These are phyloP conservation scores for Oceanodroma tethys DNA, from an alignment of 2,113 vertebrate genomes.

Conservation along the genomic window DNA sequence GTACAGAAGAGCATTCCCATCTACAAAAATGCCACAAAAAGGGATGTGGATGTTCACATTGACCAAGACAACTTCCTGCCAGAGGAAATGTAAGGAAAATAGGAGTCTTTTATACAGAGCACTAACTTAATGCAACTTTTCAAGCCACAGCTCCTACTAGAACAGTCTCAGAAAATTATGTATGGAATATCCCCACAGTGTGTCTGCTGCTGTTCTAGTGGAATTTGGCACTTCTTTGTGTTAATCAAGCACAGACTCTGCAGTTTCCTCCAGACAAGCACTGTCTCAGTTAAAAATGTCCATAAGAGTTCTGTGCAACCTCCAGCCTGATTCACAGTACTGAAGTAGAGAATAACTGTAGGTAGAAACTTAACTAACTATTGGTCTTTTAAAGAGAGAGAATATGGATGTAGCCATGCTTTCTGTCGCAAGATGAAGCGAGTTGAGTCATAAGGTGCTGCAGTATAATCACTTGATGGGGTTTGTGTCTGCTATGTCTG, in stretches of 20 bases:
- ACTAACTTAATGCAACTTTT: neutral
- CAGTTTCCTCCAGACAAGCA: neutral
- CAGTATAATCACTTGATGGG: neutral
- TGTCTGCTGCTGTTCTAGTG: neutral
- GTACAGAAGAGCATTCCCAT: conserved; percentile 88
- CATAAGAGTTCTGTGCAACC: neutral
- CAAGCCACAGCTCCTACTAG: neutral
- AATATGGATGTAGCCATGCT: neutral
- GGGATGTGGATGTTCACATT: conserved; percentile 85
- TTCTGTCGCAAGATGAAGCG: neutral
- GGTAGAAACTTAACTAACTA: neutral
- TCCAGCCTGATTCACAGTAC: neutral
- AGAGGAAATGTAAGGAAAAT: conserved; percentile 83
- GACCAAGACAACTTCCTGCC: conserved; percentile 89
- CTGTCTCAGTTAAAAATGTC: neutral
- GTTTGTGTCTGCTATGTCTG: neutral
- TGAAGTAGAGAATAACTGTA: neutral
- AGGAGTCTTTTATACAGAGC: neutral
- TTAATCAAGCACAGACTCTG: neutral
- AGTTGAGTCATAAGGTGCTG: neutral
- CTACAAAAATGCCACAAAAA: conserved; percentile 89
- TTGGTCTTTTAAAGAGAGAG: neutral
- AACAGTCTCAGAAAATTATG: neutral
- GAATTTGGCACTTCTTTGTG: neutral
- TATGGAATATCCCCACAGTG: neutral